A percentile compares a stretch with the other conserved stretches of the same genome.
These are phyloP conservation scores for Anastrepha obliqua DNA, from an alignment of 1,140 invertebrate species.

Conservation along the genomic window DNA sequence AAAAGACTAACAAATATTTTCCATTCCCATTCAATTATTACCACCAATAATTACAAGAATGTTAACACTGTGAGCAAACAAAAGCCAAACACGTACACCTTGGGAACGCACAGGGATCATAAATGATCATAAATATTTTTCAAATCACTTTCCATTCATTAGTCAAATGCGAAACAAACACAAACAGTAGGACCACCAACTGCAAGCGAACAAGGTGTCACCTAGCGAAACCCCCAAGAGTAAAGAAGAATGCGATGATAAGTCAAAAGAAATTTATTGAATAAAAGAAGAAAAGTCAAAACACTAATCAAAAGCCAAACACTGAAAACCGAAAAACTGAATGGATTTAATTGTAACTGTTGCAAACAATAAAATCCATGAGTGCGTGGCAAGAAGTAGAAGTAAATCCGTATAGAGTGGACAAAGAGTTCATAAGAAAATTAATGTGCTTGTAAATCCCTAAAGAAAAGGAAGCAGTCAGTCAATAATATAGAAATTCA, in stretches of 20 bases:
- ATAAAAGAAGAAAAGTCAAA: constrained; percentile 36
- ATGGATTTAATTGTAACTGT: constrained; percentile 44
- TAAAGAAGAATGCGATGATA: constrained; percentile 27
- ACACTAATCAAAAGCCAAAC: constrained; percentile 32
- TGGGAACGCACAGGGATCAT: constrained; percentile 16
- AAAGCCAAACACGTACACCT: background rate
- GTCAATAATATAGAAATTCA: background rate
- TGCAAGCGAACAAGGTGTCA: constrained; percentile 22
- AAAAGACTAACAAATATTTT: too few species aligned
- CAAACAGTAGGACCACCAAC: constrained; percentile 51
- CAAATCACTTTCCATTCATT: constrained; percentile 45
- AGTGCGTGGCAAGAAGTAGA: background rate
- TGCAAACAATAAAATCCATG: constrained; percentile 5
- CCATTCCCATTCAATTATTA: constrained; percentile 13
- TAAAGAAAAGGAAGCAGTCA: background rate
- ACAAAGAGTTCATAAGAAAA: constrained; percentile 25
- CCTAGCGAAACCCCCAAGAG: background rate
- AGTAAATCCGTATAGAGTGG: background rate
- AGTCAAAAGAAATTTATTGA: constrained; percentile 14
- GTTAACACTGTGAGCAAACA: constrained; percentile 41
- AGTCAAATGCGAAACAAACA: background rate
- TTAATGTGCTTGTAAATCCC: constrained; percentile 1
- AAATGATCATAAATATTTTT: constrained; percentile 36
- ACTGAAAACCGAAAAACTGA: background rate
- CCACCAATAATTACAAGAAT: constrained; percentile 47